A percentile compares a stretch with the other conserved stretches of the same genome.
Conservation (phyloP, 2,888 invertebrate species). For the Seira sanloemensis region DNA sequence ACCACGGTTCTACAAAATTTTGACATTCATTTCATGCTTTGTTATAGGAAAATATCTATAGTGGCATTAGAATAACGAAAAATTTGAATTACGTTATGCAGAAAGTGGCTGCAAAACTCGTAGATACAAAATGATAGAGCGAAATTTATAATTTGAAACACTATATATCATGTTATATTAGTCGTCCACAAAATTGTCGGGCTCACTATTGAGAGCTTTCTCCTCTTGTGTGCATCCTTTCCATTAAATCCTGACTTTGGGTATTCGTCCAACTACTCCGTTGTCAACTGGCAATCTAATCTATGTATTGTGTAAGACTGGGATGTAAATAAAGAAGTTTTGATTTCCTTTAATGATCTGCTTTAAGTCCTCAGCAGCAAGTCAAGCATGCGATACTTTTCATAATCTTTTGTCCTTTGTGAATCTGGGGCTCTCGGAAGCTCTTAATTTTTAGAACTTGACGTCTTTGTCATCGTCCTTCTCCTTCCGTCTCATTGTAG, state of each 20-base stretch:
- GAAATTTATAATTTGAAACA: too few relatives aligned
- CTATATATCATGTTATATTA: too few relatives aligned
- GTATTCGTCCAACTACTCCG: conserved; percentile 72
- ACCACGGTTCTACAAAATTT: too few relatives aligned
- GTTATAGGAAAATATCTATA: too few relatives aligned
- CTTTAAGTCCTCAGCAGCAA: conserved; percentile 69
- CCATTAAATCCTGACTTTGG: conserved; percentile 68
- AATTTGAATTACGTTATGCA: too few relatives aligned
- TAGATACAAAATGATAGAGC: too few relatives aligned
- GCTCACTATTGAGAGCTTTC: conserved; percentile 69
- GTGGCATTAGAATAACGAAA: too few relatives aligned
- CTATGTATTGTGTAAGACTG: conserved; percentile 71
- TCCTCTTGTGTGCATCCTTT: conserved; percentile 67
- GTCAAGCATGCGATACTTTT: conserved; percentile 54
- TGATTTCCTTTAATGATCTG: conserved; percentile 71
- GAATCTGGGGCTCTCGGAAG: conserved; percentile 68
- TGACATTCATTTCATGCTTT: too few relatives aligned
- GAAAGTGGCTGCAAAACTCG: too few relatives aligned
- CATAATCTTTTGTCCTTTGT: conserved; percentile 67
- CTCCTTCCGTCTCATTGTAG: not conserved
- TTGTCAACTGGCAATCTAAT: too few relatives aligned
- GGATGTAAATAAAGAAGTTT: conserved; percentile 64
- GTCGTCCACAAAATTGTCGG: conserved; percentile 54
- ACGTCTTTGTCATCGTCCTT: conserved; percentile 39
- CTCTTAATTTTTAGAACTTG: conserved; percentile 57